Conservation (phyloP, 2,113 vertebrate genomes). For the Tachysurus vachellii region DNA sequence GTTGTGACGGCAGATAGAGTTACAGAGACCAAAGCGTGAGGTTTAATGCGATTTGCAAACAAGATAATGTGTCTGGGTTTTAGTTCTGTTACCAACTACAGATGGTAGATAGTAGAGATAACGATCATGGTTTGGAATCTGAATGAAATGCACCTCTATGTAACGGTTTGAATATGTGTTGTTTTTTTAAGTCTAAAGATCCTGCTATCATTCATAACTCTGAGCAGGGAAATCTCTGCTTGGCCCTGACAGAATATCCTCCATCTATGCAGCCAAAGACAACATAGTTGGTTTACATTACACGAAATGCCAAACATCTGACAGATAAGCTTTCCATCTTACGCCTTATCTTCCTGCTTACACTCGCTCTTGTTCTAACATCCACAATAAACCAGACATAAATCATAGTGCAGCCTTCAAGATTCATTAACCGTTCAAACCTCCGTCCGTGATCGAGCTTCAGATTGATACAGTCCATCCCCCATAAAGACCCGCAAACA, state of each 20-base stretch:
- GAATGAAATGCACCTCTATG: background rate
- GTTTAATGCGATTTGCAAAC: conserved; percentile 34
- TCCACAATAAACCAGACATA: conserved; percentile 55
- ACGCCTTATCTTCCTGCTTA: conserved; percentile 44
- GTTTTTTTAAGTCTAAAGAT: background rate
- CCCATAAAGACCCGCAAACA: conserved; percentile 7
- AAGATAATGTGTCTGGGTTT: conserved; percentile 10
- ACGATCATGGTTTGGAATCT: background rate
- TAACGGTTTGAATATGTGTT: background rate
- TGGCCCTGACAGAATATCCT: background rate
- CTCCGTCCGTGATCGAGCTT: background rate
- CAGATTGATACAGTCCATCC: background rate
- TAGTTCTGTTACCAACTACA: conserved; percentile 1
- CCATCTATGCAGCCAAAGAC: conserved; percentile 50
- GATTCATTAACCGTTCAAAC: background rate
- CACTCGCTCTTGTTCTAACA: conserved; percentile 62
- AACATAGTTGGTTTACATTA: conserved; percentile 58
- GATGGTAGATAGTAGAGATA: background rate
- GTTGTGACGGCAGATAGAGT: conserved; percentile 39
- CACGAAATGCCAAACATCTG: conserved; percentile 56
- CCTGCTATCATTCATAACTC: background rate
- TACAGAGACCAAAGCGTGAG: conserved; percentile 28
- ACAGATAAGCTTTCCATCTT: conserved; percentile 45
- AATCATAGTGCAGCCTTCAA: background rate
- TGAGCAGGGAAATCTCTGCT: conserved; percentile 13